Evolutionary conservation across 2,888 invertebrate species (phyloP), one percentile per base, ranked within the genome.

Genomic region (Ectobius pallidus): DNA sequence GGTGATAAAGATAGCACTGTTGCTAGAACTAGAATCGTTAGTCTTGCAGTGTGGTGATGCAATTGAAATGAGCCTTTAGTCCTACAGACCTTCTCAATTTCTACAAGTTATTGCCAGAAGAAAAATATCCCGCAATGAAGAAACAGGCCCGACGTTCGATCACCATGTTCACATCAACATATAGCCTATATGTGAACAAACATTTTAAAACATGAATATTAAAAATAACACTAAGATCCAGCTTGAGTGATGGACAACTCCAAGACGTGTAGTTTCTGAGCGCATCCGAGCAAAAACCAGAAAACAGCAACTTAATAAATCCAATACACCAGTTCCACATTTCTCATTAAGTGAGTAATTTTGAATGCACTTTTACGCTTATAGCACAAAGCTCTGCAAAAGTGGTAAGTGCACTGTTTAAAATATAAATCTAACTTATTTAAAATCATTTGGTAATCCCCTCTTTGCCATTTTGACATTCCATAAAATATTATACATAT

Each of bases 61-160:
- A 18, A 49, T 49, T n/a, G 4, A 49, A n/a, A 49, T 7, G n/a
- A 49, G 49, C 18, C 6, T 49, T 49, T n/a, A 49, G 9, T n/a
- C n/a, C n/a, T 11, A 49, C 6, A 49, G 49, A 49, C 18, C n/a
- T 11, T 49, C 18, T 49, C 49, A 49, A 49, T 49, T 49, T 49
- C 9, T n/a, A 49, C 49, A 49, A 49, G n/a, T 49, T 49, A 49
- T 49, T 49, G 49, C 49, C 49, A 49, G 49, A 49, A 49, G 49
- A 49, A 49, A 49, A n/a, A 49, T 49, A 49, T 49, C 49, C 49
- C 6, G 49, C 49, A 49, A 4, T 49, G 49, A 49, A 49, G 18
- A 49, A 49, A 49, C 49, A 49, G n/a, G n/a, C 49, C 18, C 49
- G 18, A 49, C n/a, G 6, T 49, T 49, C 6, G 49, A 49, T 49